These are phyloP conservation scores for Sitta carolinensis DNA, from an alignment of 2,797 vertebrate species.

Conservation along the genomic window DNA sequence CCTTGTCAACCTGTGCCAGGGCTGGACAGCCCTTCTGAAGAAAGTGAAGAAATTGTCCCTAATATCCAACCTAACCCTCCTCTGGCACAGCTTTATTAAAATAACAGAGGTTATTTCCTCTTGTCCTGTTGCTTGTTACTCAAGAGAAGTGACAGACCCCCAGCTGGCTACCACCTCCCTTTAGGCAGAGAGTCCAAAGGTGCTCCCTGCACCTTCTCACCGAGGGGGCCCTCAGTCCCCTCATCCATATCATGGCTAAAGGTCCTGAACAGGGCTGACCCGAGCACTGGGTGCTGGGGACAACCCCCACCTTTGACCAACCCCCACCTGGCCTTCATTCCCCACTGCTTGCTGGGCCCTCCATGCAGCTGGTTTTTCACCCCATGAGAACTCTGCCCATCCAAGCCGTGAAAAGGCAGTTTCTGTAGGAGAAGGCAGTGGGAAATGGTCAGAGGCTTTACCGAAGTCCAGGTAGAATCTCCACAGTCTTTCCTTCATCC, in stretches of 20 bases:
- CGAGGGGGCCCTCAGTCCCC: not conserved
- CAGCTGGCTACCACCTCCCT: not conserved
- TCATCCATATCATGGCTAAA: not conserved
- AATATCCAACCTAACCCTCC: not conserved
- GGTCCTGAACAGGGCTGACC: not conserved
- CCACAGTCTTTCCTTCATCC: not conserved
- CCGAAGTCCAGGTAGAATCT: not conserved
- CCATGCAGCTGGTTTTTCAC: not conserved
- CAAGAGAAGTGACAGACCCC: not conserved
- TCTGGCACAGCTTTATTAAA: not conserved
- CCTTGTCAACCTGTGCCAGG: not conserved
- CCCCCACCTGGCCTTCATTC: not conserved
- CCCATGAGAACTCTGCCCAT: not conserved
- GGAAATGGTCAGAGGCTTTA: not conserved
- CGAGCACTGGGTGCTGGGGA: not conserved
- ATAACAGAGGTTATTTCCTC: not conserved
- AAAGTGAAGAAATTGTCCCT: not conserved
- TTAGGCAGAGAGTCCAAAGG: not conserved
- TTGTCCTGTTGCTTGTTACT: not conserved
- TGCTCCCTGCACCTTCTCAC: not conserved
- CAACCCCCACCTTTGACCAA: rapidly evolving
- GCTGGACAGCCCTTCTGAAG: not conserved
- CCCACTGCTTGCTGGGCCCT: not conserved
- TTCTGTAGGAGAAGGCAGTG: not conserved
- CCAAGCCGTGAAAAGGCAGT: not conserved